phyloP scores from a whole-genome alignment of 2,113 vertebrate species.

The Sinosuthora webbiana region DNA sequence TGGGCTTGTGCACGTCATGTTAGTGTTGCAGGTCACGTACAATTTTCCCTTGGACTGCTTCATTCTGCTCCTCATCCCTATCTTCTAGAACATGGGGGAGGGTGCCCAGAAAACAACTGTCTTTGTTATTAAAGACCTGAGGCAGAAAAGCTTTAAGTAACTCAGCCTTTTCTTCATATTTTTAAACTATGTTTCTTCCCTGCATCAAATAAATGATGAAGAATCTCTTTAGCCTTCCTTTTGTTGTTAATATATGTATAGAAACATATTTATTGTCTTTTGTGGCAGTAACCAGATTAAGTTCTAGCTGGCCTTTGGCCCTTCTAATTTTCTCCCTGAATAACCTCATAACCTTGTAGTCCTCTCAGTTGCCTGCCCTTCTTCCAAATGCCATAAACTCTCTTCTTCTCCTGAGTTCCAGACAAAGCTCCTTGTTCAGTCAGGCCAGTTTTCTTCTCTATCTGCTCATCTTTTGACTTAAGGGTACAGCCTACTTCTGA shows the following conservation, averaged over 20 bases:
- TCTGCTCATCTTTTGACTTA: neutral
- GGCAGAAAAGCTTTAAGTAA: neutral
- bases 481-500: neutral
- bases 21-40: neutral
- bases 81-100: neutral
- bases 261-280: neutral
- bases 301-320: neutral
- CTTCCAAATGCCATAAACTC: neutral
- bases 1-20: neutral
- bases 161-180: neutral
- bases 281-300: neutral
- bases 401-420: neutral
- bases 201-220: neutral
- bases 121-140: neutral
- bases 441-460: fast-evolving
- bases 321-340: neutral
- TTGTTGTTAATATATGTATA: too few species aligned
- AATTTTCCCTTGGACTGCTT: neutral
- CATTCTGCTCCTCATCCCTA: neutral
- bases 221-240: neutral
- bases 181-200: neutral
- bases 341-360: neutral
- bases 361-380: neutral
- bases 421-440: neutral
- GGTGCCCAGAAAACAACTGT: neutral